Conservation (phyloP, 2,113 vertebrate species). For the Pterocles orientalis region DNA sequence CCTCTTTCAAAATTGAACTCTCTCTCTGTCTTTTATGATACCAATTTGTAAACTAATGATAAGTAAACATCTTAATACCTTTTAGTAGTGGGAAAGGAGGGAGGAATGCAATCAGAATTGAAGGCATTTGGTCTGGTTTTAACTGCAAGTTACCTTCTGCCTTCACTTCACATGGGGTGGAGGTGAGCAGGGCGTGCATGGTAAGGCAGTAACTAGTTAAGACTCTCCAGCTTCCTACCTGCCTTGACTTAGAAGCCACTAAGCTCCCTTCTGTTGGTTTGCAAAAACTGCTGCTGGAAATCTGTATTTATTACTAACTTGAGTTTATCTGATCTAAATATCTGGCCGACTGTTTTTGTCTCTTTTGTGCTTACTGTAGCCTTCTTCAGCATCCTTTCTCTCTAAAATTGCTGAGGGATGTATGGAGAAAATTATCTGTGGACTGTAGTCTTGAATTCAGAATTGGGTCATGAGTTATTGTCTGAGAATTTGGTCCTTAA, state of each 20-base stretch:
- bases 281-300: background rate
- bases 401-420: conserved; percentile 5
- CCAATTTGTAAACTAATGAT: background rate
- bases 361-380: background rate
- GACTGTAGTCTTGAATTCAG: conserved; percentile 8
- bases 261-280: background rate
- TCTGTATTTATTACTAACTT: background rate
- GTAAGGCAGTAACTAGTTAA: background rate
- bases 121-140: background rate
- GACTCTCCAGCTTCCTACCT: background rate
- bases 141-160: background rate
- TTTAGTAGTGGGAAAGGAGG: background rate
- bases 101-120: background rate
- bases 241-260: background rate
- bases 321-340: background rate
- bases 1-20: background rate
- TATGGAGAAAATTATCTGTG: background rate
- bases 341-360: background rate
- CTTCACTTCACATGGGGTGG: background rate
- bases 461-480: conserved; percentile 13
- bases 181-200: background rate
- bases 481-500: background rate
- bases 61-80: background rate
- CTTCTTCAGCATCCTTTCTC: background rate
- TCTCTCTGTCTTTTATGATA: background rate